Percentiles rank a stretch among this genome's conserved stretches.
These are phyloP conservation scores for Catharus bicknelli DNA, from an alignment of 2,113 vertebrate genomes.

Conservation along the genomic window DNA sequence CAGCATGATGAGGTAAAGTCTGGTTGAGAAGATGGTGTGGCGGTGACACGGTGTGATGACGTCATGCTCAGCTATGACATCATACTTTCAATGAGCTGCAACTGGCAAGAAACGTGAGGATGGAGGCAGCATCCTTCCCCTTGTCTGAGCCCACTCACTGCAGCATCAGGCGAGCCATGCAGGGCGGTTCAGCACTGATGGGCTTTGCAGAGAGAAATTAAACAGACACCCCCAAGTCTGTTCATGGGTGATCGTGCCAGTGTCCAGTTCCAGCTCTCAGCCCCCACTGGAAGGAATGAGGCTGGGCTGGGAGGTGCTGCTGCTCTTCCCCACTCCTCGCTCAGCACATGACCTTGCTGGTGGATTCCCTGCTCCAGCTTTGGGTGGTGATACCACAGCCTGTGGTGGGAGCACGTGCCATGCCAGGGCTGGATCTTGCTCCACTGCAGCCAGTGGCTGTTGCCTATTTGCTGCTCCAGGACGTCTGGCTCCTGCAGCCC, in stretches of 20 bases:
- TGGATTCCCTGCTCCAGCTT: background rate
- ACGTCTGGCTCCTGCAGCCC: background rate
- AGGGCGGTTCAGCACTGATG: background rate
- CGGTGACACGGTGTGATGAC: accelerated
- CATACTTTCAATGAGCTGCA: accelerated
- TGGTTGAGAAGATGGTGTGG: background rate
- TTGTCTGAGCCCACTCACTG: constrained; percentile 55
- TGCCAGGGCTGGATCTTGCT: background rate
- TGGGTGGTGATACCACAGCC: background rate
- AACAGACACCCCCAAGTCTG: background rate
- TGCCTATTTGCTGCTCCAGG: background rate
- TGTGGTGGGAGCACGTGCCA: accelerated
- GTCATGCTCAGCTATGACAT: background rate
- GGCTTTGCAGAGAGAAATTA: background rate
- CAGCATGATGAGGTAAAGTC: background rate
- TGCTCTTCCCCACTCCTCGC: background rate
- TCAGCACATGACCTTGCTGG: accelerated
- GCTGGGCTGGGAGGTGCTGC: background rate
- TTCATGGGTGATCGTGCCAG: accelerated
- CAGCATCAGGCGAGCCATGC: constrained; percentile 57
- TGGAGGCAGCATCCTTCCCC: background rate
- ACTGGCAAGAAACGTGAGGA: accelerated
- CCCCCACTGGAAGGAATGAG: background rate
- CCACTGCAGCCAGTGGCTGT: background rate
- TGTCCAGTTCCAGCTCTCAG: background rate